Conservation (phyloP, 2,888 invertebrate species). For the Drosophila helvetica region DNA sequence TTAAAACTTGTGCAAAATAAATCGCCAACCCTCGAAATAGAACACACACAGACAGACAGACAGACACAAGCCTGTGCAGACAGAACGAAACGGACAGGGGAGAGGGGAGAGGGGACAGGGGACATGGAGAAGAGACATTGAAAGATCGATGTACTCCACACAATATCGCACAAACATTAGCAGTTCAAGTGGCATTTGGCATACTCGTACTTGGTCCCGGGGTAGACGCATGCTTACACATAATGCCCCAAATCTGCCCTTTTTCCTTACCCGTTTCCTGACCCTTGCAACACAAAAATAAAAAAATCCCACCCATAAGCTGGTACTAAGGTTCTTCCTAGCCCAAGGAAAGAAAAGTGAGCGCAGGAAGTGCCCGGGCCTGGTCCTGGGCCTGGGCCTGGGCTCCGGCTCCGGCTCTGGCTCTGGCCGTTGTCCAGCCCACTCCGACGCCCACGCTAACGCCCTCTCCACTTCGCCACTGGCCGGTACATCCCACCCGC, state of each 20-base stretch:
- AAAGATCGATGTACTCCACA: constrained; percentile 59
- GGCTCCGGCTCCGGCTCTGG: too few species aligned
- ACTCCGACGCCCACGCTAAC: not conserved
- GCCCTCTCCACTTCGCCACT: constrained; percentile 5
- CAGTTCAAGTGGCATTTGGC: constrained; percentile 19
- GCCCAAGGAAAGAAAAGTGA: not conserved
- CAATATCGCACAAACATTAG: constrained; percentile 5
- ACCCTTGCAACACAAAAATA: not conserved
- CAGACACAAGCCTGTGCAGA: constrained; percentile 3
- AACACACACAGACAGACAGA: constrained; percentile 29
- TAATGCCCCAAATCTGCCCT: constrained; percentile 30
- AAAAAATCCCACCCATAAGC: constrained; percentile 1
- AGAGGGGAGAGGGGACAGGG: not conserved
- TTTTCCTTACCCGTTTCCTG: not conserved
- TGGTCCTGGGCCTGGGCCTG: too few species aligned
- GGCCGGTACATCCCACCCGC: not conserved
- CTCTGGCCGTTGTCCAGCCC: constrained; percentile 27
- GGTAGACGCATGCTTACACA: constrained; percentile 26
- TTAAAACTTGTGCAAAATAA: constrained; percentile 82
- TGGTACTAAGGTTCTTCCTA: not conserved
- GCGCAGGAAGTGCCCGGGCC: constrained; percentile 48
- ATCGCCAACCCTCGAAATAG: constrained; percentile 73
- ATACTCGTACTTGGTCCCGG: not conserved
- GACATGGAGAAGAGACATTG: constrained; percentile 28
- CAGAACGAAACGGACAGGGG: not conserved